These are phyloP conservation scores for Apamea sordens DNA, from an alignment of 2,888 invertebrate species.

Conservation along the genomic window DNA sequence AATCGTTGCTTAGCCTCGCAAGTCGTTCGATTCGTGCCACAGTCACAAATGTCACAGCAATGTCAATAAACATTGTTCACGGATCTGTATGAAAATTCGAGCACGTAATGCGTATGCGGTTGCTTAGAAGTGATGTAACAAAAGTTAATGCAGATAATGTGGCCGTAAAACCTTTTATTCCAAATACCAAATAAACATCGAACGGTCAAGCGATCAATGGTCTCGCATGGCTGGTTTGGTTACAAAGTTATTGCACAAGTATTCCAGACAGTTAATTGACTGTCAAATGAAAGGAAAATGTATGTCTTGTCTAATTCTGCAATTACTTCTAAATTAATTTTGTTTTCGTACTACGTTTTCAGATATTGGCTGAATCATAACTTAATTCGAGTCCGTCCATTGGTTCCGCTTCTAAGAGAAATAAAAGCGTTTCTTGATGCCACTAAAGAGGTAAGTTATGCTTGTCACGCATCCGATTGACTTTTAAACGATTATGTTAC, in stretches of 20 bases:
- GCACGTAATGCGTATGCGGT: slow-evolving; percentile 30
- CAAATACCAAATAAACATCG: slow-evolving; percentile 51
- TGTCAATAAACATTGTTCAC: slow-evolving; percentile 29
- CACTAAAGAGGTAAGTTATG: slow-evolving; percentile 91
- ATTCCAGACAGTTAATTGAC: slow-evolving; percentile 3
- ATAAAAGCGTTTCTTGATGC: slow-evolving; percentile 92
- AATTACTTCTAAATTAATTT: not conserved
- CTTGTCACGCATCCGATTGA: not conserved
- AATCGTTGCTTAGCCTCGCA: slow-evolving; percentile 30
- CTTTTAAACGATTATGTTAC: not conserved
- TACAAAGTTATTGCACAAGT: slow-evolving; percentile 52
- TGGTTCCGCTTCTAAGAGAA: slow-evolving; percentile 92
- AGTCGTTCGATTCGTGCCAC: slow-evolving; percentile 4
- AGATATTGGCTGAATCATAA: slow-evolving; percentile 94
- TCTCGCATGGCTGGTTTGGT: slow-evolving; percentile 70
- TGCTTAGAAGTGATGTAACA: slow-evolving; percentile 50
- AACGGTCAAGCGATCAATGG: slow-evolving; percentile 53
- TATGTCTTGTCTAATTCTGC: not conserved
- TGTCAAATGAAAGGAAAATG: slow-evolving; percentile 5
- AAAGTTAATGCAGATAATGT: slow-evolving; percentile 33
- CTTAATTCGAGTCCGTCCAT: slow-evolving; percentile 92
- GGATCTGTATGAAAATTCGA: slow-evolving; percentile 19
- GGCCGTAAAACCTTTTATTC: slow-evolving; percentile 44
- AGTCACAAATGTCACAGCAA: slow-evolving; percentile 29
- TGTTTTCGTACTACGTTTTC: slow-evolving; percentile 66